These are phyloP conservation scores for Philereme transversata DNA, from an alignment of 2,888 invertebrate species.

Conservation along the genomic window DNA sequence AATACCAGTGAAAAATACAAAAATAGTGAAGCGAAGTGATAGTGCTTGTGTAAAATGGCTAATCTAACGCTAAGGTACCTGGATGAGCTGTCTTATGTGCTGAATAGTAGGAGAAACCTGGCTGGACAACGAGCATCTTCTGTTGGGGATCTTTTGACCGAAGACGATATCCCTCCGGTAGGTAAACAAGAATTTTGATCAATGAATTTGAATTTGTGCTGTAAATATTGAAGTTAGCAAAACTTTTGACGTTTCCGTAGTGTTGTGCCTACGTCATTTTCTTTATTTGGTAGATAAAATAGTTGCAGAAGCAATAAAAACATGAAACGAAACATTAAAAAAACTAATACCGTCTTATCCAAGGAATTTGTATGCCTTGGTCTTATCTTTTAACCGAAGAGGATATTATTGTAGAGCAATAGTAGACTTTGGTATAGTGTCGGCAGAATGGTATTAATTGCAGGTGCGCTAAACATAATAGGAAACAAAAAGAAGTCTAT, in stretches of 20 bases:
- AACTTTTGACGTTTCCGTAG: background rate
- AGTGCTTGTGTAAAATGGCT: constrained; percentile 60
- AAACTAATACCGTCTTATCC: too few species aligned
- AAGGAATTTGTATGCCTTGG: too few species aligned
- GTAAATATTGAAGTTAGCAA: background rate
- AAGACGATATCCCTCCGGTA: constrained; percentile 74
- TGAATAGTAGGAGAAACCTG: constrained; percentile 73
- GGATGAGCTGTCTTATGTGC: constrained; percentile 79
- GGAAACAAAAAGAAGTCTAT: background rate
- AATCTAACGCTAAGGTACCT: constrained; percentile 78
- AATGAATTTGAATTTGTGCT: background rate
- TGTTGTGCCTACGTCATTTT: too few species aligned
- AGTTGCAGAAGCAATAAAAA: too few species aligned
- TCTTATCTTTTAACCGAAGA: background rate
- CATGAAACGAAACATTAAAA: too few species aligned
- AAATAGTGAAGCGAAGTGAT: constrained; percentile 14
- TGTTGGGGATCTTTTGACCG: constrained; percentile 77
- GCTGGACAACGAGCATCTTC: constrained; percentile 77
- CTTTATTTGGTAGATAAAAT: too few species aligned
- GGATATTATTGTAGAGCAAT: too few species aligned
- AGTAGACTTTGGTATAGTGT: too few species aligned
- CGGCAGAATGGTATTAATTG: background rate
- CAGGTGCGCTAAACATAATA: background rate
- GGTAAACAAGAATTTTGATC: constrained; percentile 34
- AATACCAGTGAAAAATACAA: constrained; percentile 12